Percentiles rank a stretch among this genome's conserved stretches.
phyloP scores from a whole-genome alignment of 2,797 vertebrate species.

The Pteropus rufus region DNA sequence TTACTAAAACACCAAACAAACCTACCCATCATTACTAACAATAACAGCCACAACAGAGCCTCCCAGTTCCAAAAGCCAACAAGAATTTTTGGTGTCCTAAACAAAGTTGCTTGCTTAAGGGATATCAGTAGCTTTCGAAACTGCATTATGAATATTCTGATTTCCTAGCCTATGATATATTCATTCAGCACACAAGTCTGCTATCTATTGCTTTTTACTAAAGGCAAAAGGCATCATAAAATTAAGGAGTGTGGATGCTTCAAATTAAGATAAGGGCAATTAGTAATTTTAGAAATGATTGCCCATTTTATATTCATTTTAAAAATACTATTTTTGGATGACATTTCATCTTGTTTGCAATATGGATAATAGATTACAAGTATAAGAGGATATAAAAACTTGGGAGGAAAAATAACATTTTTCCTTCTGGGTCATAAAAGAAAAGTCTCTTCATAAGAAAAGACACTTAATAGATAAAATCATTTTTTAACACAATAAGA shows the following conservation, averaged over 20 bases:
- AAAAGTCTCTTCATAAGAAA: slow-evolving; percentile 32
- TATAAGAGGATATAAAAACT: background rate
- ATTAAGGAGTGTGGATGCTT: background rate
- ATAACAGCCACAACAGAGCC: background rate
- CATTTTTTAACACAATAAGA: slow-evolving; percentile 52
- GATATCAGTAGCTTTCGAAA: background rate
- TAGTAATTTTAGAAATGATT: background rate
- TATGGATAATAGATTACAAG: background rate
- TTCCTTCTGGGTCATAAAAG: background rate
- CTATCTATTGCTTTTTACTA: background rate
- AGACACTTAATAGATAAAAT: slow-evolving; percentile 49
- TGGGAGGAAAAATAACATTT: background rate
- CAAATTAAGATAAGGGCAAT: background rate
- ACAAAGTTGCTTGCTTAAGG: background rate
- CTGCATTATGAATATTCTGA: background rate
- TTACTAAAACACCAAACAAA: background rate
- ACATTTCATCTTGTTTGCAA: background rate
- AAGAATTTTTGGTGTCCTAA: background rate
- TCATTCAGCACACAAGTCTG: background rate
- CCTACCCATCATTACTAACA: background rate
- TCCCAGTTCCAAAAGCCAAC: background rate
- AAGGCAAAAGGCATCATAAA: background rate
- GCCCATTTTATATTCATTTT: background rate
- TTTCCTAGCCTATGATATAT: background rate
- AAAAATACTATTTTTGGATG: background rate